These are phyloP conservation scores for Anarhynchus alexandrinus DNA, from an alignment of 2,113 vertebrate genomes.

Conservation along the genomic window DNA sequence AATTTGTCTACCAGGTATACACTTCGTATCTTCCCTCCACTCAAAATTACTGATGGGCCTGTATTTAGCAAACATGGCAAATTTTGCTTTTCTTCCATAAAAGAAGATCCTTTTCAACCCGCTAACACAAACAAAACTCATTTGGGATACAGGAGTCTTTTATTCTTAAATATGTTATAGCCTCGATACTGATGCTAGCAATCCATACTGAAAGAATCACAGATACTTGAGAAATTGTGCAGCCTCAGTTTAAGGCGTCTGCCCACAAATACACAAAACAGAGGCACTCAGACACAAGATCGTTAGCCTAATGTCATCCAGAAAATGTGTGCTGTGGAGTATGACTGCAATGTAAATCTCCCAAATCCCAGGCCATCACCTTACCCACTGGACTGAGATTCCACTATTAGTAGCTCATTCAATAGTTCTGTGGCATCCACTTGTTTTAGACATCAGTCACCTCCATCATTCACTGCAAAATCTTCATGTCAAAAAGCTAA, in stretches of 20 bases:
- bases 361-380: neutral
- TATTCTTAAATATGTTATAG: neutral
- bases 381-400: neutral
- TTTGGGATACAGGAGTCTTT: accelerated
- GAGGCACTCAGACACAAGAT: neutral
- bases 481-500: neutral
- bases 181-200: neutral
- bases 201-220: neutral
- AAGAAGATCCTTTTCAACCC: neutral
- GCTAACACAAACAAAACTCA: neutral
- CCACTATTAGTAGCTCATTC: neutral
- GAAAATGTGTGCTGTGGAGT: neutral
- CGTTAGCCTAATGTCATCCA: neutral
- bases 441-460: neutral
- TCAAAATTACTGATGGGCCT: neutral
- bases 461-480: neutral
- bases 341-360: neutral
- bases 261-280: neutral
- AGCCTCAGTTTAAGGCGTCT: neutral
- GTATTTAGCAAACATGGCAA: neutral
- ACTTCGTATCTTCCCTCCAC: neutral
- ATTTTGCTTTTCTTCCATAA: neutral
- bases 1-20: neutral
- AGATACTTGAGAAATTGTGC: neutral
- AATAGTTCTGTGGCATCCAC: neutral